A percentile compares a stretch with the other conserved stretches of the same genome.
Conservation (phyloP, 2,797 vertebrate genomes). For the Pempheris klunzingeri region DNA sequence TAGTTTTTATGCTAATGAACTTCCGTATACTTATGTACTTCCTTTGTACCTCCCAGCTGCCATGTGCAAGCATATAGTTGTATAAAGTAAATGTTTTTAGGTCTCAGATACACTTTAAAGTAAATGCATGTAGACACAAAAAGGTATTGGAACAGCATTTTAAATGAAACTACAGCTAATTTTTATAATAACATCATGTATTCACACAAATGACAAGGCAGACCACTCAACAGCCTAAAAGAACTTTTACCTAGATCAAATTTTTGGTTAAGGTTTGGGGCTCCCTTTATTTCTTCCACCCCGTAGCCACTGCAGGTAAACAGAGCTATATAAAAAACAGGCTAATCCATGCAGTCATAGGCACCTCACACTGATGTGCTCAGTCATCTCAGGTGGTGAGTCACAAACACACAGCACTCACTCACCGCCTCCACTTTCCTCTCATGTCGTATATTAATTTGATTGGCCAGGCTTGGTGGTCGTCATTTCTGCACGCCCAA, state of each 20-base stretch:
- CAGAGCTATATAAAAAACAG: too few species aligned
- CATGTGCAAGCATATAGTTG: too few species aligned
- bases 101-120: not conserved
- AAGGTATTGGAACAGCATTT: not conserved
- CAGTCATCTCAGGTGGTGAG: constrained; percentile 32
- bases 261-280: not conserved
- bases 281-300: not conserved
- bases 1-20: too few species aligned
- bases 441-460: constrained; percentile 22
- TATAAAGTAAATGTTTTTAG: not conserved
- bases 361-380: constrained; percentile 31
- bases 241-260: not conserved
- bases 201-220: too few species aligned
- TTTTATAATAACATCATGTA: not conserved
- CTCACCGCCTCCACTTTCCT: constrained; percentile 37
- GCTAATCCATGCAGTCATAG: constrained; percentile 12
- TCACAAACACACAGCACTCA: constrained; percentile 44
- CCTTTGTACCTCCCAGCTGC: too few species aligned
- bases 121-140: not conserved
- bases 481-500: constrained; percentile 32
- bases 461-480: constrained; percentile 39
- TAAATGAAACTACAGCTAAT: too few species aligned
- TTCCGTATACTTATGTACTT: too few species aligned
- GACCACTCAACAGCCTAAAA: not conserved
- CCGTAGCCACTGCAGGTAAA: not conserved